Conservation (phyloP, 2,888 invertebrate species). For the Tachina grossa region DNA sequence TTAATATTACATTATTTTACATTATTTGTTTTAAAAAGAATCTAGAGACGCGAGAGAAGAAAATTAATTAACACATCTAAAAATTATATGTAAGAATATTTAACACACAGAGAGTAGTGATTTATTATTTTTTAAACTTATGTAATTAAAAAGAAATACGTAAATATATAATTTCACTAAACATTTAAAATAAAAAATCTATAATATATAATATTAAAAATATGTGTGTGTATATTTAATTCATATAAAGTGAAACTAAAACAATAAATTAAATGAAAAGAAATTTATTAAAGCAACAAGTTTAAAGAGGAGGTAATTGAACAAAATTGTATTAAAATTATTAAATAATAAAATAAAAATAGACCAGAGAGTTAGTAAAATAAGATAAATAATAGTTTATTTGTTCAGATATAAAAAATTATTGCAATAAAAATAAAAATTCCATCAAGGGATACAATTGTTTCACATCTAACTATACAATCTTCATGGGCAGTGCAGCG, state of each 20-base stretch:
- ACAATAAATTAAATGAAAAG: slow-evolving; percentile 19
- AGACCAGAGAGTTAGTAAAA: slow-evolving; percentile 51
- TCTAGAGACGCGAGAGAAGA: slow-evolving; percentile 57
- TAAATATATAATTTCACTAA: slow-evolving; percentile 64
- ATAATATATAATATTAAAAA: slow-evolving; percentile 38
- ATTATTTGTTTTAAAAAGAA: slow-evolving; percentile 52
- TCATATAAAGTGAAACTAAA: slow-evolving; percentile 15
- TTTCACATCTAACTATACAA: slow-evolving; percentile 2
- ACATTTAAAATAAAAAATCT: slow-evolving; percentile 42
- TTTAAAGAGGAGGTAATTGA: slow-evolving; percentile 35
- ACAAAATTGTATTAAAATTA: slow-evolving; percentile 16
- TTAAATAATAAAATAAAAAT: background rate
- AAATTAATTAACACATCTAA: slow-evolving; percentile 41
- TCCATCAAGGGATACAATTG: background rate
- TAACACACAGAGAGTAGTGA: slow-evolving; percentile 57
- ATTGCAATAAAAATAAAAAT: slow-evolving; percentile 8
- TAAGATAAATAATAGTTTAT: background rate
- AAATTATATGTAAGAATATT: slow-evolving; percentile 59
- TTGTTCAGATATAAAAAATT: background rate
- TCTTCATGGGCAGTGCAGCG: too few relatives aligned
- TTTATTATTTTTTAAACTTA: slow-evolving; percentile 59
- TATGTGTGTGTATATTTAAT: background rate
- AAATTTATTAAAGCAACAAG: slow-evolving; percentile 24
- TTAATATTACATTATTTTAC: slow-evolving; percentile 65
- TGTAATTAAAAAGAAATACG: slow-evolving; percentile 39